Evolutionary conservation across 2,888 invertebrate genomes (phyloP).

Genomic region (Hyposoter dolosus): DNA sequence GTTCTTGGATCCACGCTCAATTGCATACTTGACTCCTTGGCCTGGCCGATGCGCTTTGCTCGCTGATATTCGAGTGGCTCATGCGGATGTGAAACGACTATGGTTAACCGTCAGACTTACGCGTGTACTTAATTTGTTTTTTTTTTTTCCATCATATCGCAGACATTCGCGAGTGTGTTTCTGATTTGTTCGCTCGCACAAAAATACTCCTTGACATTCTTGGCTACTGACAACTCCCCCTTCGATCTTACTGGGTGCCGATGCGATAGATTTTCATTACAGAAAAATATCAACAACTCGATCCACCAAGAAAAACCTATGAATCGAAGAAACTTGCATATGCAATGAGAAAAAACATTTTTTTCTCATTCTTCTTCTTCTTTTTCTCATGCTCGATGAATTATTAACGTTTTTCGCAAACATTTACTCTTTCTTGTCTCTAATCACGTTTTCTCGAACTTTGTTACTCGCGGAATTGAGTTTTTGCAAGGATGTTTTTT

Average conservation of each 20-base stretch:
- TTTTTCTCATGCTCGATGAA: background rate
- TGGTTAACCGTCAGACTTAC: conserved; percentile 36
- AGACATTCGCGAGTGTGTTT: background rate
- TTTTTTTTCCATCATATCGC: background rate
- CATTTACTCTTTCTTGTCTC: background rate
- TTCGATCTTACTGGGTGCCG: background rate
- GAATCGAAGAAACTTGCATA: background rate
- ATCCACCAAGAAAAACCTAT: background rate
- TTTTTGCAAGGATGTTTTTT: background rate
- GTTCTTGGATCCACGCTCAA: conserved; percentile 67
- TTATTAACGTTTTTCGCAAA: background rate
- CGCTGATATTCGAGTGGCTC: conserved; percentile 43
- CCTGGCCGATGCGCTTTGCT: conserved; percentile 65
- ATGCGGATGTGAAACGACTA: conserved; percentile 61
- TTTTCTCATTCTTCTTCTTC: background rate
- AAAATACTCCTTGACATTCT: background rate
- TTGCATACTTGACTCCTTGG: conserved; percentile 76
- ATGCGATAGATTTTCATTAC: conserved; percentile 14
- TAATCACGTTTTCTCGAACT: conserved; percentile 1
- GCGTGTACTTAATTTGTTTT: background rate
- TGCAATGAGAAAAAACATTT: conserved; percentile 10
- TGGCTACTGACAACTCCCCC: background rate
- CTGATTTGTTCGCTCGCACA: background rate
- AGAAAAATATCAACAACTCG: background rate
- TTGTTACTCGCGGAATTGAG: background rate